Conservation (phyloP, 2,888 invertebrate species). For the Teleogryllus oceanicus region DNA sequence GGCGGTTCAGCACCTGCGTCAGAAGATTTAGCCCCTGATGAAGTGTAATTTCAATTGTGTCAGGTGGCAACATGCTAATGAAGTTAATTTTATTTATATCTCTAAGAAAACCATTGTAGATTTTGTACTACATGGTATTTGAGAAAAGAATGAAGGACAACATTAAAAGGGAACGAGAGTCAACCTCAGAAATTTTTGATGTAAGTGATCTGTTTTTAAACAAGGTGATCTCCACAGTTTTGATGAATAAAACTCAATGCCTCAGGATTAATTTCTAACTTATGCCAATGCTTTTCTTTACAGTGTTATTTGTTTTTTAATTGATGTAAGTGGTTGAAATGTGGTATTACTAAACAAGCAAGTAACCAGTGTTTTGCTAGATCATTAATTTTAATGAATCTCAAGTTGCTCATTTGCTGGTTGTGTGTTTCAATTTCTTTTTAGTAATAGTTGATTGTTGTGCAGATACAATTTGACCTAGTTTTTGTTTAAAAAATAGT, state of each 20-base stretch:
- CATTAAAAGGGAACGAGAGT: background rate
- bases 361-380: background rate
- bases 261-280: background rate
- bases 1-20: slow-evolving; percentile 29
- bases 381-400: background rate
- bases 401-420: background rate
- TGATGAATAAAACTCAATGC: slow-evolving; percentile 2
- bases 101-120: slow-evolving; percentile 11
- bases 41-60: slow-evolving; percentile 42
- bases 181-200: background rate
- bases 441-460: too few relatives aligned
- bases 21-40: slow-evolving; percentile 45
- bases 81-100: background rate
- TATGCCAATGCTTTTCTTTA: background rate
- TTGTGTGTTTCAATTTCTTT: background rate
- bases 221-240: background rate
- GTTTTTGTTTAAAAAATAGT: too few relatives aligned
- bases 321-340: background rate
- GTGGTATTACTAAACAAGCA: background rate
- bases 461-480: too few relatives aligned
- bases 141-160: background rate
- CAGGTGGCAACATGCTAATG: background rate
- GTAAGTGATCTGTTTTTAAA: background rate
- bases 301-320: background rate
- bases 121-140: background rate